Base-by-base conservation (phyloP, 2,797 vertebrate species). In the Chelmon rostratus region DNA sequence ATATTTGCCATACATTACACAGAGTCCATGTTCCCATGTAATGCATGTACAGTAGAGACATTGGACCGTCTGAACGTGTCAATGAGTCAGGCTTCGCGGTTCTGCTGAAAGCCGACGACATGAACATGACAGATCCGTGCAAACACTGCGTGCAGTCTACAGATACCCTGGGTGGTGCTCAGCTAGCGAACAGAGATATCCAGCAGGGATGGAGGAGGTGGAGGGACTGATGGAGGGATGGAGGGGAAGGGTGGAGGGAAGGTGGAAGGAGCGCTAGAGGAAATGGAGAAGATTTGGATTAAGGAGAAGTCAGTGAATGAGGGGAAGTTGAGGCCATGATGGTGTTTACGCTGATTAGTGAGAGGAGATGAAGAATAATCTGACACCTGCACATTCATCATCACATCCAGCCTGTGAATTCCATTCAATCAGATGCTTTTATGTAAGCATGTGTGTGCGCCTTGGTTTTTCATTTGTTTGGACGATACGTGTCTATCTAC, bases 141-240 rank as follows among this genome's bases (percentile, higher is more conserved):
- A 83, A 73, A 86, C 40, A 63, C 18, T 33, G 68, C 13, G 62
- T 81, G 76, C 72, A 33, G 76, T 37, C 74, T 84, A 62, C 78
- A 82, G 83, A 87, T 94, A 94, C 88, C 92, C 85, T 28, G 82
- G 66, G 33, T 21, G 81, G 66, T 50, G 89, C 18, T 84, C 83
- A 77, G 82, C 73, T 90, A 92, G 82, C 8, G 33, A 71, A 86
- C 47, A 81, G 64, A 77, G 42, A 83, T 54, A 82, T 90, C 92
- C 90, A 85, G 82, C 85, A 88, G 79, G 52, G 65, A 75, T 58
- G 71, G 73, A 79, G 81, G 33, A 85, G 81, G 61, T 63, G 82
- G 68, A 82, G 81, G 79, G 72, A 83, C 61, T 82, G 86, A 80
- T 73, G 76, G 65, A 75, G 79, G 83, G 79, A 81, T 86, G 86